These are phyloP conservation scores for Apis laboriosa DNA, from an alignment of 1,140 invertebrate species.

Conservation along the genomic window DNA sequence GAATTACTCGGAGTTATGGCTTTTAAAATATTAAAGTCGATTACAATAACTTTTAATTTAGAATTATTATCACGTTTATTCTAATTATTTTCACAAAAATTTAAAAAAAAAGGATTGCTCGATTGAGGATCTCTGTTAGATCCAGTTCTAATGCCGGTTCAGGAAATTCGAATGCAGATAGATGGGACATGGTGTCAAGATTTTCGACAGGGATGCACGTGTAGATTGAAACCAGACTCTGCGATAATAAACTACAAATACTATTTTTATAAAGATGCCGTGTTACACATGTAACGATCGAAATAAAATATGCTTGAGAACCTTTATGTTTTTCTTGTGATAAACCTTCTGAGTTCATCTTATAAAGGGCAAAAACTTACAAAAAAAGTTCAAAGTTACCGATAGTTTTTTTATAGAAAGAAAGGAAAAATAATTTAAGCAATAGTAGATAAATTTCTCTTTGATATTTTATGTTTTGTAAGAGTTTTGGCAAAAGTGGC, in stretches of 20 bases:
- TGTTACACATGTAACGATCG: constrained; percentile 1
- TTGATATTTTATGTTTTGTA: too few relatives aligned
- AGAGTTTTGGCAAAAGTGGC: too few relatives aligned
- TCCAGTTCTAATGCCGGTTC: neutral
- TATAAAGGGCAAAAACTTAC: neutral
- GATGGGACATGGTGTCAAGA: constrained; percentile 9
- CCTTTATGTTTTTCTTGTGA: neutral
- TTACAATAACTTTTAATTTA: neutral
- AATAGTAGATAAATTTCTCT: too few relatives aligned
- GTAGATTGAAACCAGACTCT: constrained; percentile 50
- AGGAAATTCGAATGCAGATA: constrained; percentile 11
- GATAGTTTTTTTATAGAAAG: neutral
- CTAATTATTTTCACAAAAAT: neutral
- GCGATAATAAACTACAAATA: constrained; percentile 58
- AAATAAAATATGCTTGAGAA: constrained; percentile 8
- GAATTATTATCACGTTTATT: too few relatives aligned
- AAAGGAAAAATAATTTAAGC: too few relatives aligned
- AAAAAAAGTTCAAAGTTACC: neutral
- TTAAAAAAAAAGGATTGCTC: neutral
- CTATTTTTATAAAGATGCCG: constrained; percentile 48
- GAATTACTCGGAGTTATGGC: too few relatives aligned
- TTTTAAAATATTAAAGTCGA: too few relatives aligned
- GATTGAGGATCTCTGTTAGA: neutral
- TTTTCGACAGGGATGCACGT: constrained; percentile 33
- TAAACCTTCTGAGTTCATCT: neutral